These are phyloP conservation scores for Gryon sp. DNA, from an alignment of 1,140 invertebrate species.

Conservation along the genomic window DNA sequence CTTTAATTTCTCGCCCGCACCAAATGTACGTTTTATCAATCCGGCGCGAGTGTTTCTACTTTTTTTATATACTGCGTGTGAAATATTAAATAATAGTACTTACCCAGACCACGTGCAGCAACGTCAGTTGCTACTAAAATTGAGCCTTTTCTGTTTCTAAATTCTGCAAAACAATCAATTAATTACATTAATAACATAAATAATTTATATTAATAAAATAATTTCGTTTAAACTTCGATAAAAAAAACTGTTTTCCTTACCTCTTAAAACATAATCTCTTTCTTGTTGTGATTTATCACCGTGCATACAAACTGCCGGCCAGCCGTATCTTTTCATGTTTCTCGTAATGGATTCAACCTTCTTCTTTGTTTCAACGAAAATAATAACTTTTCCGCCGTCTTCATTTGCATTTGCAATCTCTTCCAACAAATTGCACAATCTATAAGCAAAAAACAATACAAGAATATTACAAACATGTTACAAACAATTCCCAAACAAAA, in stretches of 20 bases:
- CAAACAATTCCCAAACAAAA: constrained; percentile 1
- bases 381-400: constrained; percentile 94
- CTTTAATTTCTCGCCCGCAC: constrained; percentile 20
- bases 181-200: constrained; percentile 16
- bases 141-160: constrained; percentile 92
- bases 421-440: constrained; percentile 90
- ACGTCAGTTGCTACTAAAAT: constrained; percentile 99
- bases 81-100: constrained; percentile 77
- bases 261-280: constrained; percentile 95
- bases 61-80: constrained; percentile 9
- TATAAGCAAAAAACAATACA: constrained; percentile 73
- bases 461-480: background rate
- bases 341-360: constrained; percentile 96
- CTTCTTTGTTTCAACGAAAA: constrained; percentile 98
- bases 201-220: constrained; percentile 14
- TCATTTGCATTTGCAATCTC: constrained; percentile 93
- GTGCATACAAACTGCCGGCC: constrained; percentile 96
- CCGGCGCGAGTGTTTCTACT: constrained; percentile 39
- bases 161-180: constrained; percentile 84
- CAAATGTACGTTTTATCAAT: constrained; percentile 25
- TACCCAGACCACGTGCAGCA: constrained; percentile 98
- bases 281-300: constrained; percentile 98
- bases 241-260: constrained; percentile 72
- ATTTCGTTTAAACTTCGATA: background rate
- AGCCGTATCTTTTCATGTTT: constrained; percentile 93